Percentiles rank a stretch among this genome's conserved stretches.
Evolutionary conservation across 2,888 invertebrate species (phyloP).

Genomic region (Epinotia demarniana): DNA sequence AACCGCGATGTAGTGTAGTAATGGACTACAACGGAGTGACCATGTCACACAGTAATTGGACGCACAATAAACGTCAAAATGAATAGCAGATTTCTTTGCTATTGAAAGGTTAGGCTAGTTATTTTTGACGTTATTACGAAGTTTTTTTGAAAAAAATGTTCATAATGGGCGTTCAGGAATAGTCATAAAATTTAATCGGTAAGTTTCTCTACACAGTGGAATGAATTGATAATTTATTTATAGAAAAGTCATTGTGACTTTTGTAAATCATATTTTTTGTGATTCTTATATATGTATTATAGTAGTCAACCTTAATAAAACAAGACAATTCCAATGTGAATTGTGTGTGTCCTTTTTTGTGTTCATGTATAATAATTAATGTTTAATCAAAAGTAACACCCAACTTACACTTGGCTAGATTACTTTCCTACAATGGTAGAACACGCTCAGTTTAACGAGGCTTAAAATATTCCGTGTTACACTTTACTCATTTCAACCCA

Average conservation of each 20-base stretch:
- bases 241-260: too few species aligned
- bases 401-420: background rate
- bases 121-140: background rate
- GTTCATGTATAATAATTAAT: background rate
- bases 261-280: too few species aligned
- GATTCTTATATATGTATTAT: too few species aligned
- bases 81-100: background rate
- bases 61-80: constrained; percentile 1
- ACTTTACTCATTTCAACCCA: constrained; percentile 10
- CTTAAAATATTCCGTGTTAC: constrained; percentile 31
- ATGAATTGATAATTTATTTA: too few species aligned
- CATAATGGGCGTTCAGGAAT: background rate
- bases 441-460: constrained; percentile 9
- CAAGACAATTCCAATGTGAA: background rate
- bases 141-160: background rate
- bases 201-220: too few species aligned
- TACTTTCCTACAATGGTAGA: background rate
- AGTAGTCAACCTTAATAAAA: background rate
- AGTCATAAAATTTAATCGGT: too few species aligned
- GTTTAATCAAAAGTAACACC: constrained; percentile 15
- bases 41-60: constrained; percentile 9
- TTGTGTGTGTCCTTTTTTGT: background rate
- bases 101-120: background rate
- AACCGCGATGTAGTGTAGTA: constrained; percentile 12
- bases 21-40: constrained; percentile 6